phyloP scores from a whole-genome alignment of 1,140 invertebrate genomes.

The Steinernema feltiae region DNA sequence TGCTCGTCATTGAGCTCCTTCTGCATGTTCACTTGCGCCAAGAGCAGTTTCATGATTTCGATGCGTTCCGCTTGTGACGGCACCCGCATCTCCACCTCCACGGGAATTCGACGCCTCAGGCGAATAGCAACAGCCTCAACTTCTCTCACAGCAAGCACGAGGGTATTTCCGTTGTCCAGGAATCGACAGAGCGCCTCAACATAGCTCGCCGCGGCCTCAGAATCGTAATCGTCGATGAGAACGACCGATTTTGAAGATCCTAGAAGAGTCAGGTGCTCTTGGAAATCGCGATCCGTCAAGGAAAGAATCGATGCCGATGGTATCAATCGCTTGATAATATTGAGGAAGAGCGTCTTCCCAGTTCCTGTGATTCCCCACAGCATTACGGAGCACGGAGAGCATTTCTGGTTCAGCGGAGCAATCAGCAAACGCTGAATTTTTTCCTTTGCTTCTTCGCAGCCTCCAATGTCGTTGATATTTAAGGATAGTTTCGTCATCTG shows the following conservation, averaged over 20 bases:
- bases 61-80: constrained; percentile 35
- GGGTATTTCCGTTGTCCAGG: neutral
- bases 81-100: constrained; percentile 40
- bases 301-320: constrained; percentile 12
- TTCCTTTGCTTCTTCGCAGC: neutral
- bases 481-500: neutral
- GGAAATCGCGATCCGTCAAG: neutral
- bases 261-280: neutral
- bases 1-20: constrained; percentile 16
- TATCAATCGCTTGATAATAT: neutral
- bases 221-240: constrained; percentile 22
- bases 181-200: neutral
- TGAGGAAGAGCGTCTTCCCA: constrained; percentile 38
- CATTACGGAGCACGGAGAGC: constrained; percentile 27
- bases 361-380: constrained; percentile 42
- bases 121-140: neutral
- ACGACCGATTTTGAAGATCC: constrained; percentile 13
- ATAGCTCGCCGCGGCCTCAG: neutral
- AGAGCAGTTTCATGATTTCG: constrained; percentile 35
- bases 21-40: constrained; percentile 7
- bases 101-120: constrained; percentile 10
- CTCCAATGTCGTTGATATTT: neutral
- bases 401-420: neutral
- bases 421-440: neutral
- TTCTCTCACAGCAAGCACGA: neutral